Conservation (phyloP, 2,113 vertebrate species). For the Ciconia boyciana region DNA sequence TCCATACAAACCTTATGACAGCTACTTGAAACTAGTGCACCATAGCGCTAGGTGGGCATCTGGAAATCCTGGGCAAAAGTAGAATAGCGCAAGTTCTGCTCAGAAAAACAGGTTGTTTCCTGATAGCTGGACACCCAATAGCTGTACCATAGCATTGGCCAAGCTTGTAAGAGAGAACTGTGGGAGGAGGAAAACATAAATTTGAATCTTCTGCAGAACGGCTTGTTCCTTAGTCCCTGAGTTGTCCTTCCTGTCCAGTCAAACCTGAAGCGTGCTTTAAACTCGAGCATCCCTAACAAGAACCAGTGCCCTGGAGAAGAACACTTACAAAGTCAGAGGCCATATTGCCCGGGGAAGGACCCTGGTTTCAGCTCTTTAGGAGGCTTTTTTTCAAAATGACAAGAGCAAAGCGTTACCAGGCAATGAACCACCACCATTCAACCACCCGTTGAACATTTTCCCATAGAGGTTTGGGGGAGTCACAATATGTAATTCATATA, state of each 20-base stretch:
- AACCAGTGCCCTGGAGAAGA: not conserved
- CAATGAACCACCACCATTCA: not conserved
- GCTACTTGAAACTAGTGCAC: not conserved
- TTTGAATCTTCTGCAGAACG: not conserved
- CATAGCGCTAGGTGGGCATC: fast-evolving
- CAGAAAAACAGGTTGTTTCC: not conserved
- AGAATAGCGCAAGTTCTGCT: not conserved
- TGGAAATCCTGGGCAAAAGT: not conserved
- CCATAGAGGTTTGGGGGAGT: not conserved
- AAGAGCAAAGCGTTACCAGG: not conserved
- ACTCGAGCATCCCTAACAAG: no score
- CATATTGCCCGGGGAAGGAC: not conserved
- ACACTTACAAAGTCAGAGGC: not conserved
- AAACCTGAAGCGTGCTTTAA: not conserved
- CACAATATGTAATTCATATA: not conserved
- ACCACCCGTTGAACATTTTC: not conserved
- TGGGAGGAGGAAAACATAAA: not conserved
- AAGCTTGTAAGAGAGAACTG: not conserved
- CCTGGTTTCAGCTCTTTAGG: not conserved
- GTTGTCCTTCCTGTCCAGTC: not conserved
- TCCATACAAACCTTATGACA: not conserved
- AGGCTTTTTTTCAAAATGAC: not conserved
- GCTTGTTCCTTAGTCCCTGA: not conserved
- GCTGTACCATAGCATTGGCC: not conserved
- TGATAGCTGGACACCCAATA: not conserved